Evolutionary conservation across 2,797 vertebrate genomes (phyloP), one percentile per base, ranked within the genome.

Genomic region (Myotis findleyi): DNA sequence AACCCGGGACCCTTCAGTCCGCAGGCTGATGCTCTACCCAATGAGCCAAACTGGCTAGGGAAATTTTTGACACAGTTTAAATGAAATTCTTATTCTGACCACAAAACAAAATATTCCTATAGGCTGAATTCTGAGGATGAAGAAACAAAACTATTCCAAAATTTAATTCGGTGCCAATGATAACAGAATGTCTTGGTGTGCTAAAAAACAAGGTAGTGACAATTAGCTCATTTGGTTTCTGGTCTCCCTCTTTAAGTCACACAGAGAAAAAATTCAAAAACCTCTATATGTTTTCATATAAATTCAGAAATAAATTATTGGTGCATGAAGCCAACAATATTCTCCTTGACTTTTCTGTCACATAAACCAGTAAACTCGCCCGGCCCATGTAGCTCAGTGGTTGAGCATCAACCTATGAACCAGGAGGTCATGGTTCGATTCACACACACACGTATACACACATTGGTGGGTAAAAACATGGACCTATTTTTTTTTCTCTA

Each of bases 101-200:
- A 93, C 87, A 77, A 94, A 80, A 82, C 33, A 41, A 44, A 86
- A 91, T 68, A 33, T 72, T 82, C 51, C 64, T 91, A 87, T 36
- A 79, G 59, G 80, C 33, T 89, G 47, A 93, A 91, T 62, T 93
- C 71, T 84, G 59, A 66, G 49, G 25, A 66, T 13, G 27, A 53
- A 80, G 14, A 92, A 92, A 66, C 25, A 96, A 97, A 95, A 91
- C 44, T 72, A 83, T 53, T 79, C 17, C 41, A 89, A 92, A 75
- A 44, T 91, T 83, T 76, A 88, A 76, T 69, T 95, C 8, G 30
- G 25, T 93, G 64, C 89, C 86, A 16, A 12, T 84, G n/a, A 84
- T 64, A 87, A 94, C 1, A 94, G 55, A 55, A 68, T 41, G 44
- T 86, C 36, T 75, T 91, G 18, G 44, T 87, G 8, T 25, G 66